phyloP scores from a whole-genome alignment of 64 coral and sea anemone genomes.

The Acropora tenuis region DNA sequence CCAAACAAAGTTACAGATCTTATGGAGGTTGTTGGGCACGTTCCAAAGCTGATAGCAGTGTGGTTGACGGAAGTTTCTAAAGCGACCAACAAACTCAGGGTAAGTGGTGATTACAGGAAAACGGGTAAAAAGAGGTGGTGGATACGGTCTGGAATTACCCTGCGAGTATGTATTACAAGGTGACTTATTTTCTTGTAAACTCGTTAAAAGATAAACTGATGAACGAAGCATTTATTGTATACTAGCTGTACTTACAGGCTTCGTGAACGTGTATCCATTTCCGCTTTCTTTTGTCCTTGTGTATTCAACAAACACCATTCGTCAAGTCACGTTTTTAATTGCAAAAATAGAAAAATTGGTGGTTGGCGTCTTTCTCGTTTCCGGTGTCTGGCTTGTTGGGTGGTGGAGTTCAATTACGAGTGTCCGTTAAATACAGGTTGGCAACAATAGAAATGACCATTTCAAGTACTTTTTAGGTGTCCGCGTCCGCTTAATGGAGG shows the following conservation, averaged over 20 bases:
- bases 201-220: conserved; percentile 7
- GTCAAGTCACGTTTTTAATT: conserved; percentile 11
- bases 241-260: not conserved
- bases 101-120: conserved; percentile 50
- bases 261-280: conserved; percentile 14
- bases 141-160: conserved; percentile 42
- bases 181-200: conserved; percentile 1
- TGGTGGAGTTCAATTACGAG: conserved; percentile 7
- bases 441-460: conserved; percentile 18
- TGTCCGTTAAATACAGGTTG: not conserved
- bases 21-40: conserved; percentile 1
- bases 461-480: conserved; percentile 10
- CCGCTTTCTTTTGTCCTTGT: conserved; percentile 2
- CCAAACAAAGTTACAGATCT: conserved; percentile 28
- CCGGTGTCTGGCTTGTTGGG: conserved; percentile 1
- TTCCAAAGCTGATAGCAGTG: too few relatives aligned
- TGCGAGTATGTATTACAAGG: conserved; percentile 25
- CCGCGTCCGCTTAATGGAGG: conserved; percentile 9
- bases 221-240: not conserved
- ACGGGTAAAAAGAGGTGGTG: conserved; percentile 36
- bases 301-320: conserved; percentile 14
- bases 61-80: not conserved
- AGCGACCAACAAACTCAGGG: conserved; percentile 39
- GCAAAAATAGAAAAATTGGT: conserved; percentile 13
- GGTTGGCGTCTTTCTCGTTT: conserved; percentile 2